phyloP scores from a whole-genome alignment of 2,797 vertebrate genomes.

The Protonibea diacanthus region DNA sequence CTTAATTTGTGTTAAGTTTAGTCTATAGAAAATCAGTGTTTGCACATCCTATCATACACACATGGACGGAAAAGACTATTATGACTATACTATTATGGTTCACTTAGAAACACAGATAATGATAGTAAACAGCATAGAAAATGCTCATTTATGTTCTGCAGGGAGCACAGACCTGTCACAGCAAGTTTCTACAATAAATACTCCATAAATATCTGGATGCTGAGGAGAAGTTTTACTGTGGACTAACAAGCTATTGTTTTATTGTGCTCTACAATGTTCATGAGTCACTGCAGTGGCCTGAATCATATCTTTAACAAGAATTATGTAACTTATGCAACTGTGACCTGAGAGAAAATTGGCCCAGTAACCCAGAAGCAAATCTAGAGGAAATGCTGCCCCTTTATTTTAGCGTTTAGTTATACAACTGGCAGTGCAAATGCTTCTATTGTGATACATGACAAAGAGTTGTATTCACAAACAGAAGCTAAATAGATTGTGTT shows the following conservation, averaged over 20 bases:
- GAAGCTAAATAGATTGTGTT: background rate
- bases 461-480: background rate
- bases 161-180: conserved; percentile 42
- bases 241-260: conserved; percentile 60
- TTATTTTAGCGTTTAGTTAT: conserved; percentile 19
- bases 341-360: conserved; percentile 33
- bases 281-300: conserved; percentile 44
- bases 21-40: conserved; percentile 7
- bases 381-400: conserved; percentile 17
- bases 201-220: conserved; percentile 26
- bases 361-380: conserved; percentile 58
- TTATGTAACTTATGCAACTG: conserved; percentile 50
- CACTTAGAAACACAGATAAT: conserved; percentile 9
- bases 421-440: conserved; percentile 26
- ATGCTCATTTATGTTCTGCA: conserved; percentile 25
- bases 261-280: conserved; percentile 28
- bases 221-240: conserved; percentile 13
- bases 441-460: background rate
- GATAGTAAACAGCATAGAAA: background rate
- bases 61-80: background rate
- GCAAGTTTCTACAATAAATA: conserved; percentile 38
- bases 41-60: conserved; percentile 12
- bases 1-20: background rate
- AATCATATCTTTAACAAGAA: conserved; percentile 45
- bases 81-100: background rate